Percentiles rank a stretch among this genome's conserved stretches.
These are phyloP conservation scores for Tanytarsus gracilentus DNA, from an alignment of 2,888 invertebrate species.

Conservation along the genomic window DNA sequence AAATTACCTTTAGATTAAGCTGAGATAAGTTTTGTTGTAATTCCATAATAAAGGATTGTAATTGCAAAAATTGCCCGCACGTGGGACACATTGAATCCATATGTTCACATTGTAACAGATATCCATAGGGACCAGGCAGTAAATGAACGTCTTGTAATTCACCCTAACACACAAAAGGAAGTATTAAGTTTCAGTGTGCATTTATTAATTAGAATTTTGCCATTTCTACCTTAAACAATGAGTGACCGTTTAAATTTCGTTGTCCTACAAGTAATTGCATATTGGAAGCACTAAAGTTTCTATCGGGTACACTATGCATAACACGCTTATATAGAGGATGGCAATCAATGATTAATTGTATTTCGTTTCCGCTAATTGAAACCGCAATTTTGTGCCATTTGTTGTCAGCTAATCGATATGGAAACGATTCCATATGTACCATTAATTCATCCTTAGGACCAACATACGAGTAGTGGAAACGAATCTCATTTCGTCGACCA, in stretches of 20 bases:
- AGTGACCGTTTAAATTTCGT: conserved; percentile 67
- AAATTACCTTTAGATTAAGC: conserved; percentile 71
- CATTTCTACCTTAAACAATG: conserved; percentile 69
- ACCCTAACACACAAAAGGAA: conserved; percentile 53
- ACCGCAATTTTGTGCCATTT: conserved; percentile 81
- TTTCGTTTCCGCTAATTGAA: conserved; percentile 72
- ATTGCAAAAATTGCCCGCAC: conserved; percentile 77
- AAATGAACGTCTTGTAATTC: conserved; percentile 79
- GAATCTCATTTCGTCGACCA: conserved; percentile 76
- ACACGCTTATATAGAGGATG: conserved; percentile 73
- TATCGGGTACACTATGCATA: conserved; percentile 62
- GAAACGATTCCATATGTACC: conserved; percentile 76
- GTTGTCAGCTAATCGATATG: conserved; percentile 77
- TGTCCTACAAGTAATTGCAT: conserved; percentile 79
- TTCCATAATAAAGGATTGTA: conserved; percentile 73
- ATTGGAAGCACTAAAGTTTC: conserved; percentile 64
- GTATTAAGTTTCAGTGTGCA: background rate
- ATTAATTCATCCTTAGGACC: conserved; percentile 51
- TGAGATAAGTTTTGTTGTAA: conserved; percentile 71
- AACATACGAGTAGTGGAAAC: conserved; percentile 61
- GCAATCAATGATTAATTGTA: conserved; percentile 79
- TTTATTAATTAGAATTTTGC: background rate
- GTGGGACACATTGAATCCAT: conserved; percentile 82
- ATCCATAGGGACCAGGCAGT: conserved; percentile 77
- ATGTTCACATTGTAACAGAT: conserved; percentile 76